Evolutionary conservation across 2,888 invertebrate species (phyloP).

Genomic region (Prosopocoilus inquinatus): DNA sequence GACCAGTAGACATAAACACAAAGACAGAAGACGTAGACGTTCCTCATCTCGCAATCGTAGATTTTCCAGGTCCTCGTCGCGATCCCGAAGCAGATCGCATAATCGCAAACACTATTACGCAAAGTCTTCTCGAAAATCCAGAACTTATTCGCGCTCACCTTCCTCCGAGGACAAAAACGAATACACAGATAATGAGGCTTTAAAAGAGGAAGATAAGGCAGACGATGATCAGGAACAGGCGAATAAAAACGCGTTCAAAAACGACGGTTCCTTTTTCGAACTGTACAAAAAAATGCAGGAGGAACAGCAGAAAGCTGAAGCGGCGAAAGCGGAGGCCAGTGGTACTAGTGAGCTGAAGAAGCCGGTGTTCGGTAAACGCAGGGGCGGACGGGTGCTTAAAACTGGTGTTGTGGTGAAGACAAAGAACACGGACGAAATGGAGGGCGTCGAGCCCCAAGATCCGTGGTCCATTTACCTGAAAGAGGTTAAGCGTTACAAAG

Average conservation of each 20-base stretch:
- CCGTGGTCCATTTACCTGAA: slow-evolving; percentile 93
- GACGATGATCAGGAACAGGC: slow-evolving; percentile 48
- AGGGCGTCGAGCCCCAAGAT: slow-evolving; percentile 70
- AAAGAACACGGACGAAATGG: slow-evolving; percentile 64
- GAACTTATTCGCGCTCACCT: slow-evolving; percentile 23
- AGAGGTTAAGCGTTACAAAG: slow-evolving; percentile 90
- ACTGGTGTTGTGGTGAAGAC: slow-evolving; percentile 88
- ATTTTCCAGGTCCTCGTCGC: slow-evolving; percentile 26
- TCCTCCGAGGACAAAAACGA: slow-evolving; percentile 18
- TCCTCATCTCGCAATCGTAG: slow-evolving; percentile 25
- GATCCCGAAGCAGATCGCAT: slow-evolving; percentile 23
- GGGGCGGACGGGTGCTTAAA: slow-evolving; percentile 83
- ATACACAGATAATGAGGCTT: slow-evolving; percentile 28
- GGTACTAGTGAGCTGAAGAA: slow-evolving; percentile 47
- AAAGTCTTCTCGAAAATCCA: slow-evolving; percentile 22
- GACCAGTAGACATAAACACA: slow-evolving; percentile 18
- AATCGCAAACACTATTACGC: slow-evolving; percentile 21
- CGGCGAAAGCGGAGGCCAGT: slow-evolving; percentile 42
- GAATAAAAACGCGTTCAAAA: slow-evolving; percentile 71
- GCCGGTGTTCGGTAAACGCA: slow-evolving; percentile 71
- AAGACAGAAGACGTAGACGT: slow-evolving; percentile 22
- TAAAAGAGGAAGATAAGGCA: slow-evolving; percentile 32
- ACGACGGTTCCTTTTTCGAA: slow-evolving; percentile 88
- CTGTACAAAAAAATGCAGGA: slow-evolving; percentile 90
- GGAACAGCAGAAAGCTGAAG: slow-evolving; percentile 49